Base-by-base conservation (phyloP, 2,888 invertebrate genomes). In the Aethes cnicana region DNA sequence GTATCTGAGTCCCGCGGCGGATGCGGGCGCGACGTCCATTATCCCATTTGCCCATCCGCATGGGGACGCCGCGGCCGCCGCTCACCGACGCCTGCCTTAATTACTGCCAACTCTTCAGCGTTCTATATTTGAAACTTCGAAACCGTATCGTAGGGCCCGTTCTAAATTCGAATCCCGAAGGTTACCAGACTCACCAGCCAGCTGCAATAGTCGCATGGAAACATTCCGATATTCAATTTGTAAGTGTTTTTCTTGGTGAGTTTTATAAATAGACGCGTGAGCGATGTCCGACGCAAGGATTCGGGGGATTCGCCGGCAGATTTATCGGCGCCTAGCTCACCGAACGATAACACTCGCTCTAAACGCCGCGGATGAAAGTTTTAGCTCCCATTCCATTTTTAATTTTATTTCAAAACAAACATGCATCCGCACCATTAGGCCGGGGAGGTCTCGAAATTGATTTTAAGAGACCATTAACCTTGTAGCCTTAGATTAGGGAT, bases 21-120 rank as follows among this genome's bases (percentile, higher is more conserved):
- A 89, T 88, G 89, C 89, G 88, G 89, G 89, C 87, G 81, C 89
- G 88, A 88, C 88, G 84, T 66, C 87, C 81, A 88, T 89, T 89
- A 89, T 89, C 75, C 88, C 88, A 89, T 89, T 88, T 84, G 88
- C 79, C 68, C 88, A 88, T 89, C 89, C 89, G 89, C 86, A 81
- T 82, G 82, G 86, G 88, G 84, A 83, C 87, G 74, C 69, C 54
- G 63, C 50, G 53, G n/a, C 55, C 50, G 59, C 54, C 53, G 50
- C 56, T 49, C 54, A 36, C 36, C 59, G 57, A 63, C 68, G 61
- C 71, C 69, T 69, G 74, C 77, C 74, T 74, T 77, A 74, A 76
- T 79, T 76, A 74, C 73, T 69, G 69, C 66, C 70, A 64, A 67
- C 66, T 64, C 68, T 66, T 64, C 66, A 60, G 66, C 57, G 75